Percentiles rank a stretch among this genome's conserved stretches.
These are phyloP conservation scores for Campaea margaritaria DNA, from an alignment of 2,888 invertebrate species.

Conservation along the genomic window DNA sequence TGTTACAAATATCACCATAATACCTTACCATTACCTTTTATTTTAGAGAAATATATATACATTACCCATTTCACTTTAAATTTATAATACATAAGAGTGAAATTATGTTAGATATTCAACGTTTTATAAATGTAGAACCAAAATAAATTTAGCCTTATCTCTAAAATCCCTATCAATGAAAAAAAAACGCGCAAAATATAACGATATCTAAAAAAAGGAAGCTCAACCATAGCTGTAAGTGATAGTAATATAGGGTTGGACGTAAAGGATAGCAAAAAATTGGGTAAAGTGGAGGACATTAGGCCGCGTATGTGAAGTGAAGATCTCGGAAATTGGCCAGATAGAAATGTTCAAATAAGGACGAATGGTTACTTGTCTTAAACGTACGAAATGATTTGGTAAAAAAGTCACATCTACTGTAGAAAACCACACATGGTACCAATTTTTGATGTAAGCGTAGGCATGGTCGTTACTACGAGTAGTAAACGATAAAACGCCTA, in stretches of 20 bases:
- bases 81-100: too few species aligned
- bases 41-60: too few species aligned
- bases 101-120: neutral
- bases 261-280: constrained; percentile 27
- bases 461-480: neutral
- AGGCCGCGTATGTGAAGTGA: constrained; percentile 12
- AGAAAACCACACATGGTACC: neutral
- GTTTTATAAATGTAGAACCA: neutral
- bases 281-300: constrained; percentile 27
- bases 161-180: neutral
- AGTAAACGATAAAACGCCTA: neutral
- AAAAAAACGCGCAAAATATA: constrained; percentile 8
- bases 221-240: constrained; percentile 14
- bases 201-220: constrained; percentile 14
- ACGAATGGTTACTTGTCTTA: too few species aligned
- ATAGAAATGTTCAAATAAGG: neutral
- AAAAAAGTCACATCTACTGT: neutral
- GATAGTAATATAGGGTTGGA: constrained; percentile 19
- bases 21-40: too few species aligned
- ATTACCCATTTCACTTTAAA: too few species aligned
- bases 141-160: neutral
- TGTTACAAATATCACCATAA: too few species aligned
- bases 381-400: too few species aligned
- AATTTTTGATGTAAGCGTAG: too few species aligned
- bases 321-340: constrained; percentile 12